phyloP scores from a whole-genome alignment of 2,797 vertebrate species.

The Coreius guichenoti region DNA sequence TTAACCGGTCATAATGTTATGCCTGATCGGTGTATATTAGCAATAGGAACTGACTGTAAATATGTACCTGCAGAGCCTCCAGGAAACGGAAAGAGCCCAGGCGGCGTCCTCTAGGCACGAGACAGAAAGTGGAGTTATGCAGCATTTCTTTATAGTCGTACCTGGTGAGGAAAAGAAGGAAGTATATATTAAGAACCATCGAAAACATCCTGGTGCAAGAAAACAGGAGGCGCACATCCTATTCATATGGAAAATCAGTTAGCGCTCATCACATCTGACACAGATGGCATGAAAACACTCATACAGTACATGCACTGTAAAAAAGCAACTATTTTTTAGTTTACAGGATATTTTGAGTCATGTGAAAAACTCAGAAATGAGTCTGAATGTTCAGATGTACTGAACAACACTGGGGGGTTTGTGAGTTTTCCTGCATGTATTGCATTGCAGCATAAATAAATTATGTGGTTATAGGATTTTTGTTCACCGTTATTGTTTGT shows the following conservation, averaged over 20 bases:
- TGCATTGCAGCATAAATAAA: not conserved
- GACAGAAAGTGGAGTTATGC: slow-evolving; percentile 99
- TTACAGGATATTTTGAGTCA: not conserved
- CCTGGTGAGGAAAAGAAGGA: slow-evolving; percentile 70
- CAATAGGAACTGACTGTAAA: too few relatives aligned
- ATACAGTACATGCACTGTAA: too few relatives aligned
- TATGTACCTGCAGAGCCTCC: slow-evolving; percentile 95
- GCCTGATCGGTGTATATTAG: too few relatives aligned
- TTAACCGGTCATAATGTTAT: too few relatives aligned
- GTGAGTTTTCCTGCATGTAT: not conserved
- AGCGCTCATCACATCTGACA: not conserved
- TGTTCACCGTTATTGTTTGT: not conserved
- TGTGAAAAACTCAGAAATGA: not conserved
- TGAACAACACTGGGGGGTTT: too few relatives aligned
- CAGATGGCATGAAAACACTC: not conserved
- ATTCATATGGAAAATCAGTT: not conserved
- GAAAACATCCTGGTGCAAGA: slow-evolving; percentile 8
- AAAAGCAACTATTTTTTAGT: not conserved
- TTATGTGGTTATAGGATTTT: not conserved
- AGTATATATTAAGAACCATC: not conserved
- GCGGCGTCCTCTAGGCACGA: slow-evolving; percentile 97
- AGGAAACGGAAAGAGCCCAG: slow-evolving; percentile 98
- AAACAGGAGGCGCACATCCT: not conserved
- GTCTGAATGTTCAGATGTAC: not conserved
- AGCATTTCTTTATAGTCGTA: slow-evolving; percentile 99